Percentiles rank a stretch among this genome's conserved stretches.
Conservation (phyloP, 2,888 invertebrate genomes). For the Buathra laborator region DNA sequence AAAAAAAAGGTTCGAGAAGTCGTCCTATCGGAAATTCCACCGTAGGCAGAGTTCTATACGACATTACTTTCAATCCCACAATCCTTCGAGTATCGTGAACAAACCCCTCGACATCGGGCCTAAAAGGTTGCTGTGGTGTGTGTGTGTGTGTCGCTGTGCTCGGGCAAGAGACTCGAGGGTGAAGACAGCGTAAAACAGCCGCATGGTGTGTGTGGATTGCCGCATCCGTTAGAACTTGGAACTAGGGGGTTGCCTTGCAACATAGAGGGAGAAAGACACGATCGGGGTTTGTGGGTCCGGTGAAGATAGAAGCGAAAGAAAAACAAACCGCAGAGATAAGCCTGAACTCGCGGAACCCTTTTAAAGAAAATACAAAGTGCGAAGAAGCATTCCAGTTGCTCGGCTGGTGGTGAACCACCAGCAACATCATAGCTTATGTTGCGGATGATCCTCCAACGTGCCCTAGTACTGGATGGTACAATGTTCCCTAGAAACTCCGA, state of each 20-base stretch:
- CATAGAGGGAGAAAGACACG: background rate
- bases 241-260: background rate
- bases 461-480: background rate
- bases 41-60: slow-evolving; percentile 55
- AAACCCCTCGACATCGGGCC: slow-evolving; percentile 12
- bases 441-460: slow-evolving; percentile 23
- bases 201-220: background rate
- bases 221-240: background rate
- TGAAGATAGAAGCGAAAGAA: slow-evolving; percentile 10
- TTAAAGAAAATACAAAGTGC: slow-evolving; percentile 73
- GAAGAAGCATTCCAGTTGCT: slow-evolving; percentile 60
- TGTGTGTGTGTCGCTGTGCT: background rate
- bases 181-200: background rate
- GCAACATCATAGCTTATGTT: slow-evolving; percentile 6
- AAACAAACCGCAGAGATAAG: slow-evolving; percentile 45
- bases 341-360: slow-evolving; percentile 62
- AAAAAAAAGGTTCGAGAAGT: slow-evolving; percentile 17
- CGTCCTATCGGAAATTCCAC: slow-evolving; percentile 37
- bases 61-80: slow-evolving; percentile 61
- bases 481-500: background rate
- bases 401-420: slow-evolving; percentile 2
- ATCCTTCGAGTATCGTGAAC: slow-evolving; percentile 41
- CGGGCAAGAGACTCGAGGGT: background rate
- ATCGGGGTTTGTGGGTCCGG: background rate
- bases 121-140: slow-evolving; percentile 30